Percentiles rank a stretch among this genome's conserved stretches.
Conservation (phyloP, 2,113 vertebrate genomes). For the Ochotona princeps region DNA sequence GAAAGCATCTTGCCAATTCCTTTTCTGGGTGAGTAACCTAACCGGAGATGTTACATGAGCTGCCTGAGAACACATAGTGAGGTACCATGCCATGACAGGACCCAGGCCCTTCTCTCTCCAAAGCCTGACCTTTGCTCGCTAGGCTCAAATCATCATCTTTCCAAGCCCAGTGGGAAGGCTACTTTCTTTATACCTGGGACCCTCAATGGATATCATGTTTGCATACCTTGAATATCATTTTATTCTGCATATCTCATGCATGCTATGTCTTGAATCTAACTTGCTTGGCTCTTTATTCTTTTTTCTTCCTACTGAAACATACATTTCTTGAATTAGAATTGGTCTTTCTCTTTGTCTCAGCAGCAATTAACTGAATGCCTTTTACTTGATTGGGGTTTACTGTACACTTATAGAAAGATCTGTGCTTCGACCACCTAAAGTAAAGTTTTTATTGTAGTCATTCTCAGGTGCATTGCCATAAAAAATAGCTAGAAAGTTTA, state of each 20-base stretch:
- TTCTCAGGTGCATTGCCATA: neutral
- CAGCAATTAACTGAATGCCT: neutral
- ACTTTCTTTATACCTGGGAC: neutral
- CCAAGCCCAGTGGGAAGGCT: neutral
- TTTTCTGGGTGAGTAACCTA: neutral
- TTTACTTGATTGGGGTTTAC: neutral
- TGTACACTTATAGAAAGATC: neutral
- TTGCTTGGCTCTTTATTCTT: neutral
- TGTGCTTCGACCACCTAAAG: neutral
- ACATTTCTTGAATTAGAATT: neutral
- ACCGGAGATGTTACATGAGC: neutral
- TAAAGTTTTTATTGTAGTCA: neutral
- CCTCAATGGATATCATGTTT: neutral
- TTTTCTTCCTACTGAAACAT: neutral
- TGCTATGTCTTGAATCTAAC: neutral
- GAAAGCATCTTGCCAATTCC: neutral
- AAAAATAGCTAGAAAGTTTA: conserved; percentile 1
- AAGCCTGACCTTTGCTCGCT: neutral
- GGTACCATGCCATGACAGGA: neutral
- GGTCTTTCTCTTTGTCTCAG: neutral
- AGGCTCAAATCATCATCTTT: neutral
- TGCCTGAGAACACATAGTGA: neutral
- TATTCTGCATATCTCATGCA: neutral
- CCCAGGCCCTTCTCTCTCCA: neutral
- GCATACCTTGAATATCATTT: too few relatives aligned